phyloP scores from a whole-genome alignment of 2,113 vertebrate genomes.

The Thunnus thynnus region DNA sequence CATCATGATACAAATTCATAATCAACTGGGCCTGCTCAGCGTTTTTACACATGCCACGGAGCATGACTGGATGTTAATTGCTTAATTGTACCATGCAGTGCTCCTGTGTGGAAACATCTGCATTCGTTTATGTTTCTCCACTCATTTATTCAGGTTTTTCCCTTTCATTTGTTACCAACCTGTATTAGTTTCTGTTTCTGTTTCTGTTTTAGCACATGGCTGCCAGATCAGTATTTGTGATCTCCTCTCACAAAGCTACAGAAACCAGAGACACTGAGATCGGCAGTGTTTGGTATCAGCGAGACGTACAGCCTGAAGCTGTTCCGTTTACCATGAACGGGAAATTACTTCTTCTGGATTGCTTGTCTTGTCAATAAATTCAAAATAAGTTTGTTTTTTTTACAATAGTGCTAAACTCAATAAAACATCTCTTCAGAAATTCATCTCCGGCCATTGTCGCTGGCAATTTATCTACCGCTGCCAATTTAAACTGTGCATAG shows the following conservation, averaged over 20 bases:
- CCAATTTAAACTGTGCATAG: conserved; percentile 22
- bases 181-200: not conserved
- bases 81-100: no score
- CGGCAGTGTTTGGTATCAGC: conserved; percentile 33
- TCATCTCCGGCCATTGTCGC: not conserved
- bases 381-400: conserved; percentile 27
- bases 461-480: conserved; percentile 33
- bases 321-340: conserved; percentile 9
- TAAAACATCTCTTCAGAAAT: conserved; percentile 40
- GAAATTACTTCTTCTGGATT: conserved; percentile 39
- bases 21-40: no score
- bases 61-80: no score
- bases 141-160: no score
- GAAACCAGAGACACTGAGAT: conserved; percentile 15
- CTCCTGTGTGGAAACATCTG: no score
- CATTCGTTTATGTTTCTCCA: no score
- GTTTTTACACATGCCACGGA: no score
- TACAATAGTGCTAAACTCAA: conserved; percentile 24
- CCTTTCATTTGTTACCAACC: no score
- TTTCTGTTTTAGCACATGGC: not conserved
- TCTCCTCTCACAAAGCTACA: not conserved
- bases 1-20: no score
- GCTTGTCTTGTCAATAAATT: conserved; percentile 52
- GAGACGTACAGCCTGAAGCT: conserved; percentile 29
- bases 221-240: conserved; percentile 37